Evolutionary conservation across 2,888 invertebrate genomes (phyloP).

Genomic region (Dolichopus griseipennis): DNA sequence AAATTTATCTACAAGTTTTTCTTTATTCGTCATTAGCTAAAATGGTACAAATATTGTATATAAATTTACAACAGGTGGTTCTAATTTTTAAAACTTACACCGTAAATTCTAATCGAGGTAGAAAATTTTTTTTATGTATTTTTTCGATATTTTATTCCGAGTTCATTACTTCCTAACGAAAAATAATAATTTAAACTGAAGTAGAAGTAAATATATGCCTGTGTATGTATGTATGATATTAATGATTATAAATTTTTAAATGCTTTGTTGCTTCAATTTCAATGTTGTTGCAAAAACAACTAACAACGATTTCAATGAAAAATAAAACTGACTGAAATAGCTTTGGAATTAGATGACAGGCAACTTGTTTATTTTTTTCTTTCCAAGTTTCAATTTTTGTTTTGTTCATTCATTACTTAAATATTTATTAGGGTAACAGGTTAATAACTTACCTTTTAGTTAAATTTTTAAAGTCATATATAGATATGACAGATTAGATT

Average conservation of each 20-base stretch:
- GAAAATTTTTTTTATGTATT: neutral
- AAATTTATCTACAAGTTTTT: constrained; percentile 3
- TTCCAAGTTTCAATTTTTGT: too few species aligned
- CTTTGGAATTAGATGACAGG: constrained; percentile 4
- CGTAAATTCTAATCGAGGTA: neutral
- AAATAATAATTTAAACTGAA: neutral
- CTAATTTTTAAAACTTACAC: neutral
- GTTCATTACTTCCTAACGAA: neutral
- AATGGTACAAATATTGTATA: constrained; percentile 3
- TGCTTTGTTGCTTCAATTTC: neutral
- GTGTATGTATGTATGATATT: too few species aligned
- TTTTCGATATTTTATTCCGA: neutral
- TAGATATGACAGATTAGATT: too few species aligned
- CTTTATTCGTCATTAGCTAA: constrained; percentile 12
- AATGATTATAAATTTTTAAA: neutral
- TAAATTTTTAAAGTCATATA: too few species aligned
- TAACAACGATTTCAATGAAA: neutral
- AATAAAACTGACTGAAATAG: neutral
- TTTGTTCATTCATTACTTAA: neutral
- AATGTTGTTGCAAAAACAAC: constrained; percentile 6
- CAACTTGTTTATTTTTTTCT: neutral
- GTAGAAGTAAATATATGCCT: too few species aligned
- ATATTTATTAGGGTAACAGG: neutral
- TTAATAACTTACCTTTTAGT: neutral
- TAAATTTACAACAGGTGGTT: constrained; percentile 5